phyloP scores from a whole-genome alignment of 2,797 vertebrate species.

The Coregonus suidteri region DNA sequence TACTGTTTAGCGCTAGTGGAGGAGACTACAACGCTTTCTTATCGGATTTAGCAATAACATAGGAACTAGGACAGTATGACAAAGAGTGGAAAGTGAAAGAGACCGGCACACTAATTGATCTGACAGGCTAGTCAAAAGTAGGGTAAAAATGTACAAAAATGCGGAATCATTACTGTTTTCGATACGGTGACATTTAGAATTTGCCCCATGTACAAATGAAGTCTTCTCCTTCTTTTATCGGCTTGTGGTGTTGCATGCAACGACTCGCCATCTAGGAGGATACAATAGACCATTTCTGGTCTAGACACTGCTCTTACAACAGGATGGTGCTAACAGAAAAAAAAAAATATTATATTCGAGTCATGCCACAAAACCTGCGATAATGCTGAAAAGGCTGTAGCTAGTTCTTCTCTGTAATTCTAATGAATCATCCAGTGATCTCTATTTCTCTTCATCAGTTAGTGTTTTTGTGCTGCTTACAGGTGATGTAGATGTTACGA shows the following conservation, averaged over 20 bases:
- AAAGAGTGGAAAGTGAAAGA: background rate
- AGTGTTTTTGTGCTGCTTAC: background rate
- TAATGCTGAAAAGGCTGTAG: background rate
- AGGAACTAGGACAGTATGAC: background rate
- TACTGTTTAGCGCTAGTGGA: background rate
- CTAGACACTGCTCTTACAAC: background rate
- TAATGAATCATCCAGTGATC: background rate
- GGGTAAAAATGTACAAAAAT: background rate
- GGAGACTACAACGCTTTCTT: background rate
- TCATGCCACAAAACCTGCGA: background rate
- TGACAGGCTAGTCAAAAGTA: background rate
- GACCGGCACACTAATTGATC: background rate
- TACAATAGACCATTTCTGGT: background rate
- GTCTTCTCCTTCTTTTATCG: background rate
- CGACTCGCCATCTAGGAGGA: background rate
- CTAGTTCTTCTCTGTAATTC: background rate
- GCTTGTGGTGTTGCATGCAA: background rate
- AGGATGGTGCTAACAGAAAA: background rate
- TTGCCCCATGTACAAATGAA: background rate
- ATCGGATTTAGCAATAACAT: background rate
- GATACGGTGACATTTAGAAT: background rate
- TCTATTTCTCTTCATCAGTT: background rate
- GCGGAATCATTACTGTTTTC: background rate
- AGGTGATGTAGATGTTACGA: slow-evolving; percentile 1
- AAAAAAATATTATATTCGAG: background rate